A percentile compares a stretch with the other conserved stretches of the same genome.
Evolutionary conservation across 37 sponge, comb jelly and placozoan genomes (phyloP).

Genomic region (Crambe crambe): DNA sequence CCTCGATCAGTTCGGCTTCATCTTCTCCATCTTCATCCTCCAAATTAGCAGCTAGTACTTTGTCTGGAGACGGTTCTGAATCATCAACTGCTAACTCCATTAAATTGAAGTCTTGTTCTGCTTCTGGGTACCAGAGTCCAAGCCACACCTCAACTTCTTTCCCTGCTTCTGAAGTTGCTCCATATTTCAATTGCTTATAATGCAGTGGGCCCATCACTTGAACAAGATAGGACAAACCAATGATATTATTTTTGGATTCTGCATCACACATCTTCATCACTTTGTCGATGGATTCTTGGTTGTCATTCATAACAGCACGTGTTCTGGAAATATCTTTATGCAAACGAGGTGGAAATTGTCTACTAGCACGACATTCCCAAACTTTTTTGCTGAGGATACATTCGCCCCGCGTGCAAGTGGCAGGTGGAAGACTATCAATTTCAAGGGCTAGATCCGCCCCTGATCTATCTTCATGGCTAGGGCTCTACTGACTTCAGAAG

Average conservation of each 20-base stretch:
- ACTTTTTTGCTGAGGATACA: conserved; percentile 42
- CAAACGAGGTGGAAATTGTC: conserved; percentile 1
- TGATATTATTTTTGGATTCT: not conserved
- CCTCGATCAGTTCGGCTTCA: conserved; percentile 24
- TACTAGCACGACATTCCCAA: not conserved
- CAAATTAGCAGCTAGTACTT: not conserved
- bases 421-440: no score
- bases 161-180: not conserved
- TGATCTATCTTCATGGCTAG: no score
- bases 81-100: not conserved
- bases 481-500: no score
- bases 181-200: not conserved
- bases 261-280: not conserved
- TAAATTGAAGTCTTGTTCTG: not conserved
- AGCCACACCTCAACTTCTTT: conserved; percentile 69
- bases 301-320: not conserved
- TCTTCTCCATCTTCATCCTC: not conserved
- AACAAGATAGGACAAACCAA: not conserved
- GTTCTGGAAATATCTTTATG: not conserved
- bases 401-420: no score
- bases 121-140: conserved; percentile 45
- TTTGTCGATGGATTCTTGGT: not conserved
- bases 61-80: not conserved
- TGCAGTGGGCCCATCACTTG: conserved; percentile 6
- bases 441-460: no score